Base-by-base conservation (phyloP, 2,113 vertebrate species). In the Dipodomys ordii region DNA sequence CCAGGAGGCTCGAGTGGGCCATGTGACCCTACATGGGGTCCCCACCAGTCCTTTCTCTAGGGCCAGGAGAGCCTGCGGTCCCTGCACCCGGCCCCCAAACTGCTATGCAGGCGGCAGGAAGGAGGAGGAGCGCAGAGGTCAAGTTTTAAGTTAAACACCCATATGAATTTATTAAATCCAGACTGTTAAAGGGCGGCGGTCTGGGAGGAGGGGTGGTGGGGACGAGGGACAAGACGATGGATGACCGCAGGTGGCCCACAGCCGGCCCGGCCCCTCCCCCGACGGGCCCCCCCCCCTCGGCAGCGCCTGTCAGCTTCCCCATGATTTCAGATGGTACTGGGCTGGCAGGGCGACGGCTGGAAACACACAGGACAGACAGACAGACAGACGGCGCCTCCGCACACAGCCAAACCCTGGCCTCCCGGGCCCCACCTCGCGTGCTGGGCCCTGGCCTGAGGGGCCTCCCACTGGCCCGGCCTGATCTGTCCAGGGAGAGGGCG, bases 111-210 rank as follows among this genome's bases (percentile, higher is more conserved):
- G 49, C 11, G 28, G 44, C 35, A 60, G 91, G 57, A 89, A 94
- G 95, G 71, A 9, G 72, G 60, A 18, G 32, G 9, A 53, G 32
- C 44, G 60, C 3, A 1, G 28, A 49, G 35, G 89, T 19, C 39
- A 64, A 83, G 65, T 88, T 57, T 91, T 97, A 97, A 97, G 96
- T 97, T 97, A 97, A 97, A 97, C 97, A 97, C 96, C 97, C 97
- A 97, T 92, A 97, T 96, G 97, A 97, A 97, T 98, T 98, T 97
- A 98, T 98, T 98, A 97, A 97, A 97, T 97, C 95, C 97, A 97
- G 95, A 97, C 95, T 97, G 96, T 97, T 93, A 95, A 96, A 95
- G 96, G 96, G 95, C 2, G 94, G 95, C 1, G 93, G 88, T 92
- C 86, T 90, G 88, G 94, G 87, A 92, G 83, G 67, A 81, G 57